Evolutionary conservation across 2,797 vertebrate genomes (phyloP).

Genomic region (Rhodeus uyekii): DNA sequence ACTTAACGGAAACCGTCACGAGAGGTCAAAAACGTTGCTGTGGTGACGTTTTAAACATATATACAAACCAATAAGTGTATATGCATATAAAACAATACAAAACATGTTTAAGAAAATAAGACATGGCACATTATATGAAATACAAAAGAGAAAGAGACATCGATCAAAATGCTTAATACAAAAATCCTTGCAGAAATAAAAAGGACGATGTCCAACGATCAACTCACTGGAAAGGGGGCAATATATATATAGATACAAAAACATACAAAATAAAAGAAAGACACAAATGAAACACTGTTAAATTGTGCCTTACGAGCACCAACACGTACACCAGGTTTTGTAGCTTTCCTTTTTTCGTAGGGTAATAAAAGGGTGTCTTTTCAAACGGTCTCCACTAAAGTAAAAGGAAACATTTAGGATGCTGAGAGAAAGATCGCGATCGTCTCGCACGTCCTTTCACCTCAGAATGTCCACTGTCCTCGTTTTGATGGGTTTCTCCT

Average conservation of each 20-base stretch:
- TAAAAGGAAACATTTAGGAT: conserved; percentile 49
- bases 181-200: conserved; percentile 77
- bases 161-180: conserved; percentile 75
- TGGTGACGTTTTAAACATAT: conserved; percentile 69
- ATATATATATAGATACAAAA: conserved; percentile 80
- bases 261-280: conserved; percentile 83
- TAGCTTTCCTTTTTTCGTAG: conserved; percentile 70
- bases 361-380: conserved; percentile 64
- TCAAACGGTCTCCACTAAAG: conserved; percentile 59
- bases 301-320: conserved; percentile 77
- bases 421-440: conserved; percentile 71
- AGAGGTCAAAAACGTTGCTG: conserved; percentile 58
- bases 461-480: conserved; percentile 64
- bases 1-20: conserved; percentile 54
- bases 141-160: conserved; percentile 67
- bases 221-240: conserved; percentile 80
- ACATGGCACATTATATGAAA: conserved; percentile 80
- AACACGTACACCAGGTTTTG: conserved; percentile 83
- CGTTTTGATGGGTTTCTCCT: conserved; percentile 72
- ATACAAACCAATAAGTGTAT: conserved; percentile 80
- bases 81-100: conserved; percentile 79
- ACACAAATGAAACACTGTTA: conserved; percentile 88
- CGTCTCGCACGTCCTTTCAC: conserved; percentile 70
- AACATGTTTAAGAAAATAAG: conserved; percentile 72
- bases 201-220: conserved; percentile 75